A percentile compares a stretch with the other conserved stretches of the same genome.
Evolutionary conservation across 2,797 vertebrate species (phyloP).

Genomic region (Paramormyrops hopkinsi): DNA sequence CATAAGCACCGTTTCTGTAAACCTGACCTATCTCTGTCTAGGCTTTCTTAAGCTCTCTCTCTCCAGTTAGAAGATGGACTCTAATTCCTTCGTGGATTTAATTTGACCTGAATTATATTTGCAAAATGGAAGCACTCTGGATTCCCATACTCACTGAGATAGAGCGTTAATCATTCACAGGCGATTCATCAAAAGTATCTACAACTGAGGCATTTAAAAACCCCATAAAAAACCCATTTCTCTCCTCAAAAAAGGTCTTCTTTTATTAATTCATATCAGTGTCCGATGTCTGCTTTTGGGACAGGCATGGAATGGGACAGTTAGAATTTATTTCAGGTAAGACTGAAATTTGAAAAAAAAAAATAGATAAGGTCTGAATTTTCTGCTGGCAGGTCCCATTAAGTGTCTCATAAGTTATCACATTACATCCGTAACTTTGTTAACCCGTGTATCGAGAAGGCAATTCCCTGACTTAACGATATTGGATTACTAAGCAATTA

Average conservation of each 20-base stretch:
- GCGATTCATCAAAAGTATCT: neutral
- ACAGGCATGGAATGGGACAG: neutral
- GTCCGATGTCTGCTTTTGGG: neutral
- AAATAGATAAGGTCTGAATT: neutral
- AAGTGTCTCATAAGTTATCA: neutral
- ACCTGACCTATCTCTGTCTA: neutral
- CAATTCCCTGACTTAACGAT: neutral
- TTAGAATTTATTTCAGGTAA: neutral
- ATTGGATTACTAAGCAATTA: neutral
- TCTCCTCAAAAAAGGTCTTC: neutral
- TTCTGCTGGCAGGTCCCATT: slow-evolving; percentile 11
- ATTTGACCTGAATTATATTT: slow-evolving; percentile 58
- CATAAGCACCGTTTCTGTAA: neutral
- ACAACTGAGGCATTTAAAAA: neutral
- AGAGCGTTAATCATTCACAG: neutral
- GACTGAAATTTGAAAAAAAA: neutral
- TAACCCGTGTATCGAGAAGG: neutral
- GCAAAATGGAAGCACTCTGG: neutral
- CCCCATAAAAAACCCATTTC: neutral
- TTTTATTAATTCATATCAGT: neutral
- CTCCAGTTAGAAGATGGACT: slow-evolving; percentile 67
- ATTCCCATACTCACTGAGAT: neutral
- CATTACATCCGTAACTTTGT: neutral
- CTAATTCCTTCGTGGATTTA: slow-evolving; percentile 80
- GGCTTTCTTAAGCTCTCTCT: slow-evolving; percentile 49